Evolutionary conservation across 2,797 vertebrate genomes (phyloP), one percentile per base, ranked within the genome.

Genomic region (Hippocampus kuda): DNA sequence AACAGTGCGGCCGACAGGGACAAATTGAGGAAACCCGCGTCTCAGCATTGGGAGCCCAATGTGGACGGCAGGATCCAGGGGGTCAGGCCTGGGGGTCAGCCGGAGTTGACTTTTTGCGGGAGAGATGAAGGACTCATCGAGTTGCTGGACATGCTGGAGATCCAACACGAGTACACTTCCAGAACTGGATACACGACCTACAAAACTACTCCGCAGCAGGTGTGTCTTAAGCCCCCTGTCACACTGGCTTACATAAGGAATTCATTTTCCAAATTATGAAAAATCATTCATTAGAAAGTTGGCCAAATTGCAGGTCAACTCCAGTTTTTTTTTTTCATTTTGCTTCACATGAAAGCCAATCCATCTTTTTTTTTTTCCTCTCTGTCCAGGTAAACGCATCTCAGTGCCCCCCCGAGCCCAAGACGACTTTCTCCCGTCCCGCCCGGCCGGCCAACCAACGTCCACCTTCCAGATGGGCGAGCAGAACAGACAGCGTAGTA

Each of bases 391-490:
- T 73, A 63, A 88, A 82, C 57, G 34, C 78, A n/a, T 66, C 34
- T 1, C 83, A 88, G 63, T 64, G 73, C 46, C 81, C 84, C 49
- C 65, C 80, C 34, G 72, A 85, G 7, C 79, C 74, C 48, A 89
- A 80, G 54, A 94, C 88, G 85, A 92, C 87, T 70, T 99, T 99
- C 88, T 95, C 94, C 62, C 93, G 97, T 67, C 97, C 97, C 0
- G 92, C 96, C 20, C 92, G 95, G 69, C 97, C 96, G 64, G 93
- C 95, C 75, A 96, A 97, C 82, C 93, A 93, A 68, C 91, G 97
- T 42, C 93, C 93, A 56, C 97, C 97, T 15, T 97, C 96, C 80
- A 90, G 97, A 86, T 99, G 97, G 97, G 96, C 95, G 16, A 86
- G 88, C 53, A 84, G 85, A 54, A 75, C 82, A 46, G 83, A 85